Percentiles rank a stretch among this genome's conserved stretches.
Conservation (phyloP, 2,113 vertebrate species). For the Phylloscopus trochiloides region DNA sequence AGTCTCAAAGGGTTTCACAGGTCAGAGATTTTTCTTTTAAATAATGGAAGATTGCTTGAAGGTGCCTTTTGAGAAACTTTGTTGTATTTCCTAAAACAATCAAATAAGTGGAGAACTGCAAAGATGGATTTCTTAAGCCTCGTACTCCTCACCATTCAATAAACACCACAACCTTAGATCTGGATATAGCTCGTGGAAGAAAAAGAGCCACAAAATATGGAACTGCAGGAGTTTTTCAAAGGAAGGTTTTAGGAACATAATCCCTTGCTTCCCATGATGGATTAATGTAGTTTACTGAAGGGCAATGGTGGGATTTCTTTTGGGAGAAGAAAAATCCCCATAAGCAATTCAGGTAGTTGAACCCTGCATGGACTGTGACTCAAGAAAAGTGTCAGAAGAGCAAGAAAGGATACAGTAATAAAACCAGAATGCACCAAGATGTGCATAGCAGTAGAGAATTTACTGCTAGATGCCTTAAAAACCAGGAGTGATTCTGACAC, state of each 20-base stretch:
- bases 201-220: not conserved
- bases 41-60: not conserved
- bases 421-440: not conserved
- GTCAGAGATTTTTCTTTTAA: not conserved
- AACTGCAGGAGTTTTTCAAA: not conserved
- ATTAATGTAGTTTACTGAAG: not conserved
- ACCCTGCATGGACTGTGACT: not conserved
- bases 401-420: not conserved
- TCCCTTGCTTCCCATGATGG: not conserved
- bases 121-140: not conserved
- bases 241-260: not conserved
- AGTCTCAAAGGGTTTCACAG: not conserved
- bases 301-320: not conserved
- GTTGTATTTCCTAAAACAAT: not conserved
- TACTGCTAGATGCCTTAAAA: not conserved
- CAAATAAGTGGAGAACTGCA: not conserved
- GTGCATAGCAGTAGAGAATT: not conserved
- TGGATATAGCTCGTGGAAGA: not conserved
- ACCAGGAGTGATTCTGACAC: not conserved
- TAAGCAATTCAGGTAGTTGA: not conserved
- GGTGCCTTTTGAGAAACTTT: slow-evolving; percentile 1
- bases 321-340: not conserved
- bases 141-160: not conserved
- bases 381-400: not conserved
- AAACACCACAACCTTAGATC: not conserved